phyloP scores from a whole-genome alignment of 2,113 vertebrate genomes.

The Fulmarus glacialis region DNA sequence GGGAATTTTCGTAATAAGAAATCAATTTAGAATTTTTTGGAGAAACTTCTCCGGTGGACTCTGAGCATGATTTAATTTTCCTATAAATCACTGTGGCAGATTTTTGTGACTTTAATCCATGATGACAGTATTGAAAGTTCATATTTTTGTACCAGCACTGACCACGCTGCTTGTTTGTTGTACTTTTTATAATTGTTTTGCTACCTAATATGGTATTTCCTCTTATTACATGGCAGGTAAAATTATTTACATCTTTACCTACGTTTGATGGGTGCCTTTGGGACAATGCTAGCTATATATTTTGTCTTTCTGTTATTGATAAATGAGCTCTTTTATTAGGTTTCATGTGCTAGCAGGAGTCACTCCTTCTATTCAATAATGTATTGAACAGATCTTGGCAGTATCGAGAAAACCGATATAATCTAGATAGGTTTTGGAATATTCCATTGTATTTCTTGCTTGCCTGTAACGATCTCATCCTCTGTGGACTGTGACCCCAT shows the following conservation, averaged over 20 bases:
- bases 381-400: not conserved
- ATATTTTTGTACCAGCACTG: not conserved
- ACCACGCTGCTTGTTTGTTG: not conserved
- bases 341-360: not conserved
- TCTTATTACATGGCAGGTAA: not conserved
- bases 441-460: not conserved
- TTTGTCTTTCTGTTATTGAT: not conserved
- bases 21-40: not conserved
- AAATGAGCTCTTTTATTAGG: not conserved
- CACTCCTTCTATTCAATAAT: not conserved
- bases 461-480: not conserved
- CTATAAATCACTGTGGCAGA: not conserved
- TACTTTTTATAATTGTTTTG: not conserved
- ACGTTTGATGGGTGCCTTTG: not conserved
- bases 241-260: not conserved
- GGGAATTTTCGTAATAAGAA: not conserved
- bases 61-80: not conserved
- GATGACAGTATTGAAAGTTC: not conserved
- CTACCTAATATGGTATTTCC: not conserved
- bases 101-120: not conserved
- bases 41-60: not conserved
- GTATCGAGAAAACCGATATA: not conserved
- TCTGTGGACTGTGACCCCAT: not conserved
- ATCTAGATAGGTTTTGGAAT: not conserved
- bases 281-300: not conserved